Conservation (phyloP, 2,888 invertebrate genomes). For the Melanotus villosus region DNA sequence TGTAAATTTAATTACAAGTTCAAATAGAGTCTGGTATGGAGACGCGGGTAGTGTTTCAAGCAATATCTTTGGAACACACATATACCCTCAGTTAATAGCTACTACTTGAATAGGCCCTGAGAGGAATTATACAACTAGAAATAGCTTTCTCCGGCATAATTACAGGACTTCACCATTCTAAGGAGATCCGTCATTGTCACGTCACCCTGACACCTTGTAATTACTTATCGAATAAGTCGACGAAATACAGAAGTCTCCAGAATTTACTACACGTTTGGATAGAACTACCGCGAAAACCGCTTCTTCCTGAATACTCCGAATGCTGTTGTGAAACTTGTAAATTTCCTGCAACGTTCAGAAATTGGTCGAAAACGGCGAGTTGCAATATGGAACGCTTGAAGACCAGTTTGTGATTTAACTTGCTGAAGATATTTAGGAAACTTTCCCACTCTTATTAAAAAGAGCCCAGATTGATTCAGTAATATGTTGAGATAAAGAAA, state of each 20-base stretch:
- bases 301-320: constrained; percentile 7
- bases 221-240: constrained; percentile 37
- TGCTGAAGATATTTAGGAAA: too few relatives aligned
- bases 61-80: constrained; percentile 37
- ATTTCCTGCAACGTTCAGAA: constrained; percentile 20
- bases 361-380: constrained; percentile 16
- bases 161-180: constrained; percentile 39
- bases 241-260: constrained; percentile 20
- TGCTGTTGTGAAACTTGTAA: constrained; percentile 15
- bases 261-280: constrained; percentile 25
- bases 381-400: neutral
- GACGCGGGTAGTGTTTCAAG: constrained; percentile 34
- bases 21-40: constrained; percentile 52
- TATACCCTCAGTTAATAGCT: constrained; percentile 34
- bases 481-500: too few relatives aligned
- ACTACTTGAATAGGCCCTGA: constrained; percentile 31
- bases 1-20: constrained; percentile 55
- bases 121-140: constrained; percentile 39
- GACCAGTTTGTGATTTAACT: neutral
- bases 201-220: constrained; percentile 45
- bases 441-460: too few relatives aligned
- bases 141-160: constrained; percentile 39
- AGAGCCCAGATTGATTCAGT: too few relatives aligned
- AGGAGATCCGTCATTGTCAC: constrained; percentile 47
- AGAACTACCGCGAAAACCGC: constrained; percentile 12